Base-by-base conservation (phyloP, 2,888 invertebrate species). In the Megalurothrips usitatus region DNA sequence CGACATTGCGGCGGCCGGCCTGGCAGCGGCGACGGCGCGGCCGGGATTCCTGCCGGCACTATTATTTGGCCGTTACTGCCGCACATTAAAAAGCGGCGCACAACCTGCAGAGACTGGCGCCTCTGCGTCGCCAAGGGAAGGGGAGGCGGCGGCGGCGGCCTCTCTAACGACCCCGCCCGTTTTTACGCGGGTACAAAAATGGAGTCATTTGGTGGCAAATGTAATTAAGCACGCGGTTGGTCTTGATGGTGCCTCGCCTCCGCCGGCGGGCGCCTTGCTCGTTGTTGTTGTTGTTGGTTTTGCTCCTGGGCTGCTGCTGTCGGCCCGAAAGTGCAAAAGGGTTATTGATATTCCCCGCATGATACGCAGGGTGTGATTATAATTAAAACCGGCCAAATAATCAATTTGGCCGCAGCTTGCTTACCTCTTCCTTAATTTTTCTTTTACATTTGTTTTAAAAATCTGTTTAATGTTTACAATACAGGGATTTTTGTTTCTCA, bases 181-280 rank as follows among this genome's bases (percentile, higher is more conserved):
- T 75, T 75, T 75, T 75, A 75, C 68, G 68, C 68, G 68, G 26
- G 68, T 12, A 75, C 68, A 75, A 75, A 75, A 75, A 75, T 75
- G 68, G 68, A 75, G 68, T 75, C 68, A 75, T 75, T 75, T 75
- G 68, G 68, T 75, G 68, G 68, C 68, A 75, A 75, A 75, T 75
- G 68, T 75, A 75, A 75, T 75, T 75, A 75, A 75, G 26, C 68
- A 75, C 68, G 68, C 23, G 68, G 58, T 43, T 43, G 34, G 34
- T 17, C 58, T 58, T 58, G 58, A 58, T 58, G 58, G 58, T 17
- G 17, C 58, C 14, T 14, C 0, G 58, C 58, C 19, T 58, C 58
- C 14, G 17, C 19, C 58, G 68, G 68, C 4, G 68, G 23, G 9
- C 68, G 4, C 68, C n/a, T 9, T 4, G 68, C 58, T 58, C 17